Conservation (phyloP, 2,113 vertebrate species). For the Tauraco erythrolophus region DNA sequence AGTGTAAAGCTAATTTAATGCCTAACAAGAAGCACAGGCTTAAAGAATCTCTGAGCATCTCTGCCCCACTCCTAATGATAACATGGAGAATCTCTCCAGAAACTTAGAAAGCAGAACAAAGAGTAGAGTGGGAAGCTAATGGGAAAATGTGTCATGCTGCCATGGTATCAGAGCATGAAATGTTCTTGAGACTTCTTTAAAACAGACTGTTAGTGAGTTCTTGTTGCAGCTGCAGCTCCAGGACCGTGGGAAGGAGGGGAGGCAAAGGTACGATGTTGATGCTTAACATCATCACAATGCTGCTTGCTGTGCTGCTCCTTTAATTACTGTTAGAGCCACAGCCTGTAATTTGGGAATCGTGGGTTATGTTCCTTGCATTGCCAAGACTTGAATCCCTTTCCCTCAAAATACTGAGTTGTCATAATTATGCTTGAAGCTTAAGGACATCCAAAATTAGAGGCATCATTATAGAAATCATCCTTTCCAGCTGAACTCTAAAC, state of each 20-base stretch:
- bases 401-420: not conserved
- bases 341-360: not conserved
- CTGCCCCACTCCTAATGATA: not conserved
- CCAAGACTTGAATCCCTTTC: not conserved
- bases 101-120: constrained; percentile 60
- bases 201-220: not conserved
- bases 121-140: constrained; percentile 53
- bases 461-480: not conserved
- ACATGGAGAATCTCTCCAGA: not conserved
- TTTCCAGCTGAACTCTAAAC: not conserved
- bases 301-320: constrained; percentile 4
- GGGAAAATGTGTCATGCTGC: constrained; percentile 51
- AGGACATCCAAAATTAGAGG: constrained; percentile 34
- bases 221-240: not conserved
- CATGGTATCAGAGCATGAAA: not conserved
- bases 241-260: not conserved
- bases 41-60: constrained; percentile 4
- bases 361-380: constrained; percentile 11
- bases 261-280: not conserved
- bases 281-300: not conserved
- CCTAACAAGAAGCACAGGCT: not conserved
- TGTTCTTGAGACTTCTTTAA: not conserved
- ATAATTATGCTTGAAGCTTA: not conserved
- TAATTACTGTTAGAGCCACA: not conserved
- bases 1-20: not conserved